Conservation (phyloP, 1,140 invertebrate species). For the Dendroctonus valens region DNA sequence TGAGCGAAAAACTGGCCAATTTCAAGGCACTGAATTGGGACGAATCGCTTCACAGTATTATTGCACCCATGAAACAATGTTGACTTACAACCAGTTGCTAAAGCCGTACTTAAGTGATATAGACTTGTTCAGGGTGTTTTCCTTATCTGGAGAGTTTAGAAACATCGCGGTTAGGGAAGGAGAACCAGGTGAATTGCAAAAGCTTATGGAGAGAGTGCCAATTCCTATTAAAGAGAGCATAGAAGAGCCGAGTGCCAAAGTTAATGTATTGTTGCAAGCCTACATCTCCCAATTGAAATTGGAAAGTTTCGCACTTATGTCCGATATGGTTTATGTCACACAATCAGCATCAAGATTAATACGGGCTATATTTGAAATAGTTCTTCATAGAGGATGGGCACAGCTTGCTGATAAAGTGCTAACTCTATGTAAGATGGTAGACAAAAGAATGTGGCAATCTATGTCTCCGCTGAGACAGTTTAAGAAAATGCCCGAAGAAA, state of each 20-base stretch:
- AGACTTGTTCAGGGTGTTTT: conserved; percentile 98
- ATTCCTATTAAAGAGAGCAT: conserved; percentile 99
- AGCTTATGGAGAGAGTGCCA: conserved; percentile 95
- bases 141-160: conserved; percentile 91
- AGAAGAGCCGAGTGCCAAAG: conserved; percentile 97
- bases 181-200: conserved; percentile 96
- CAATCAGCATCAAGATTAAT: conserved; percentile 95
- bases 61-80: conserved; percentile 95
- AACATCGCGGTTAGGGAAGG: conserved; percentile 95
- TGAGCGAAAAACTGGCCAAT: conserved; percentile 91
- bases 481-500: conserved; percentile 96
- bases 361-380: conserved; percentile 97
- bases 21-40: conserved; percentile 87
- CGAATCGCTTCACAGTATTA: conserved; percentile 98
- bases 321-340: conserved; percentile 99
- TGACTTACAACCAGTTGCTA: conserved; percentile 93
- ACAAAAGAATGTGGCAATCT: conserved; percentile 98
- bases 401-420: conserved; percentile 95
- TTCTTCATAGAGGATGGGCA: conserved; percentile 88
- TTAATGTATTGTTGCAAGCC: conserved; percentile 92
- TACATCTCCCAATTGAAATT: conserved; percentile 98
- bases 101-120: conserved; percentile 98
- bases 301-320: conserved; percentile 97
- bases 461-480: conserved; percentile 99
- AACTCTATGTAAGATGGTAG: conserved; percentile 98